A percentile compares a stretch with the other conserved stretches of the same genome.
Evolutionary conservation across 2,888 invertebrate species (phyloP).

Genomic region (Xanthia togata): DNA sequence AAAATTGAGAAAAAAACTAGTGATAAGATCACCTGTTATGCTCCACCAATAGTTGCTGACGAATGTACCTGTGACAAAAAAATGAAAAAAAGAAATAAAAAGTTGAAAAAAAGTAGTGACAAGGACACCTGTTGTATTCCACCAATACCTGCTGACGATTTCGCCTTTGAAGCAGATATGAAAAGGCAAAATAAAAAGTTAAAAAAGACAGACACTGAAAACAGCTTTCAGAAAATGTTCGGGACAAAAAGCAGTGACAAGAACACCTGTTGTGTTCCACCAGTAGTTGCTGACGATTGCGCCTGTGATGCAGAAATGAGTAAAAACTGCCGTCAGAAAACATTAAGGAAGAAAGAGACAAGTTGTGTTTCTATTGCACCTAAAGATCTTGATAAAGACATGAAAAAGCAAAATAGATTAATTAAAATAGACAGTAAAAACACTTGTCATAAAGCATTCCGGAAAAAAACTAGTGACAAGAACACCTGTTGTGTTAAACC

Average conservation of each 20-base stretch:
- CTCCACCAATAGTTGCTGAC: background rate
- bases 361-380: background rate
- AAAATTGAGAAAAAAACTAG: background rate
- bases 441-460: background rate
- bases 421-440: background rate
- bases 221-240: no score
- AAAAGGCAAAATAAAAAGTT: background rate
- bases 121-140: background rate
- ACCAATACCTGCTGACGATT: background rate
- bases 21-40: background rate
- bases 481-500: background rate
- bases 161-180: background rate
- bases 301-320: background rate
- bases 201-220: background rate
- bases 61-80: background rate
- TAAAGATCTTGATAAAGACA: background rate
- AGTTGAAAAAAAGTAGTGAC: no score
- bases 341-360: background rate
- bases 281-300: background rate
- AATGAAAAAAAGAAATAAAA: background rate
- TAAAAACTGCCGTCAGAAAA: background rate
- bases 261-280: background rate
- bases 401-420: background rate
- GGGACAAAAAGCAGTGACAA: background rate
- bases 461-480: background rate